Evolutionary conservation across 2,113 vertebrate genomes (phyloP).

Genomic region (Athene cunicularia): DNA sequence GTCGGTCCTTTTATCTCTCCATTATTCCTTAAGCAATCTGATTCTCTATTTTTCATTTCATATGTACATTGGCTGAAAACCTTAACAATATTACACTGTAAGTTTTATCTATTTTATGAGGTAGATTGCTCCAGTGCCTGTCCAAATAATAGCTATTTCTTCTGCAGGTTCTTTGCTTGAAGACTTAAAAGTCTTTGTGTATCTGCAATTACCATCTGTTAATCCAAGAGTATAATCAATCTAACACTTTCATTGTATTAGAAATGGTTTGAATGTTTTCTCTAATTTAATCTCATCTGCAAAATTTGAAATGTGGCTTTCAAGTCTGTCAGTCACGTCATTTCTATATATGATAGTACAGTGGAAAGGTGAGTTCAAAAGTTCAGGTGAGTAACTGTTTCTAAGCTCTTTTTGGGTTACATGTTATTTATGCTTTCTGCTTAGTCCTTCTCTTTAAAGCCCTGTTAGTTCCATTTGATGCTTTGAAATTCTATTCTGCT

Average conservation of each 20-base stretch:
- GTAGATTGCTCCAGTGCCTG: background rate
- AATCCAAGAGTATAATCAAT: slow-evolving; percentile 33
- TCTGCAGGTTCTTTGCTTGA: slow-evolving; percentile 1
- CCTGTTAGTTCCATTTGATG: background rate
- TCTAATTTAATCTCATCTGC: slow-evolving; percentile 41
- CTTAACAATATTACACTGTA: background rate
- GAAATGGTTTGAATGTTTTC: background rate
- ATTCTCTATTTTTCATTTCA: slow-evolving; percentile 53
- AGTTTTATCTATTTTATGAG: slow-evolving; percentile 28
- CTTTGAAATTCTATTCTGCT: background rate
- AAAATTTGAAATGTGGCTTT: slow-evolving; percentile 28
- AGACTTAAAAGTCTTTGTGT: slow-evolving; percentile 5
- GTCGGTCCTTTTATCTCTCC: slow-evolving; percentile 5
- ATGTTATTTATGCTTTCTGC: background rate
- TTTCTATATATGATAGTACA: background rate
- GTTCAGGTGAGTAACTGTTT: background rate
- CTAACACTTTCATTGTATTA: background rate
- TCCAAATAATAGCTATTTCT: slow-evolving; percentile 34
- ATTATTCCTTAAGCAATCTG: slow-evolving; percentile 47
- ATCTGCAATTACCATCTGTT: slow-evolving; percentile 38
- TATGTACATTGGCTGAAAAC: slow-evolving; percentile 40
- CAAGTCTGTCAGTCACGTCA: background rate
- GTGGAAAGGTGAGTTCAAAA: slow-evolving; percentile 35
- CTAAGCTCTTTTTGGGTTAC: background rate
- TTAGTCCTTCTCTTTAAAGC: background rate